phyloP scores from a whole-genome alignment of 1,140 invertebrate species.

The Cephus cinctus region DNA sequence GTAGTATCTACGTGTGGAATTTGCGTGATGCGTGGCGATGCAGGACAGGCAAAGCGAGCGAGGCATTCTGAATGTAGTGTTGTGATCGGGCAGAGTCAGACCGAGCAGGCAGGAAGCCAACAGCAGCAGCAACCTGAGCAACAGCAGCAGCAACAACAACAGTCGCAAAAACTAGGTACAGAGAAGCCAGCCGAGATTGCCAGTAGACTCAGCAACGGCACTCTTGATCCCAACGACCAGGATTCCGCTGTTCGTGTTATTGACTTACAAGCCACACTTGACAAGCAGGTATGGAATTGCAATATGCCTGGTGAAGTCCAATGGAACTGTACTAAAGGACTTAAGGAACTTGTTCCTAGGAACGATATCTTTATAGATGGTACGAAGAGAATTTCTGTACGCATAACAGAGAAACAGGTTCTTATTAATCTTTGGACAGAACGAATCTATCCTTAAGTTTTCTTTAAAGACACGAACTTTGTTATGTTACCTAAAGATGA shows the following conservation, averaged over 20 bases:
- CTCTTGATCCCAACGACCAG: slow-evolving; percentile 62
- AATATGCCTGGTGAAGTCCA: too few relatives aligned
- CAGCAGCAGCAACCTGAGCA: slow-evolving; percentile 27
- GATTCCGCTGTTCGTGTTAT: slow-evolving; percentile 68
- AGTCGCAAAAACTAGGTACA: slow-evolving; percentile 36
- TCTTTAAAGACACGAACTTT: too few relatives aligned
- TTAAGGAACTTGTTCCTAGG: too few relatives aligned
- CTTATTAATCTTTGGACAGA: too few relatives aligned
- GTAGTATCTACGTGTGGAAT: slow-evolving; percentile 35
- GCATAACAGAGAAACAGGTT: too few relatives aligned
- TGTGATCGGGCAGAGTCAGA: slow-evolving; percentile 51
- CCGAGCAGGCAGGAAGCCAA: slow-evolving; percentile 35
- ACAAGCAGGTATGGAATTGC: slow-evolving; percentile 77
- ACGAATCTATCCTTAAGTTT: too few relatives aligned
- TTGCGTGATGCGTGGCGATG: slow-evolving; percentile 38
- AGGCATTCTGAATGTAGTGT: slow-evolving; percentile 52
- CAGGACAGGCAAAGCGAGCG: slow-evolving; percentile 36
- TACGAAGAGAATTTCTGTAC: too few relatives aligned
- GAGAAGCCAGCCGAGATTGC: slow-evolving; percentile 35
- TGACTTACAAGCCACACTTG: slow-evolving; percentile 86
- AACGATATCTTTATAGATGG: too few relatives aligned
- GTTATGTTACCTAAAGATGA: too few relatives aligned
- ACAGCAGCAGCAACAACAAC: slow-evolving; percentile 20
- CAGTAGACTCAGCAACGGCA: slow-evolving; percentile 58
- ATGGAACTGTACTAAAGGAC: too few relatives aligned